These are phyloP conservation scores for Dromius quadrimaculatus DNA, from an alignment of 2,888 invertebrate species.

Conservation along the genomic window DNA sequence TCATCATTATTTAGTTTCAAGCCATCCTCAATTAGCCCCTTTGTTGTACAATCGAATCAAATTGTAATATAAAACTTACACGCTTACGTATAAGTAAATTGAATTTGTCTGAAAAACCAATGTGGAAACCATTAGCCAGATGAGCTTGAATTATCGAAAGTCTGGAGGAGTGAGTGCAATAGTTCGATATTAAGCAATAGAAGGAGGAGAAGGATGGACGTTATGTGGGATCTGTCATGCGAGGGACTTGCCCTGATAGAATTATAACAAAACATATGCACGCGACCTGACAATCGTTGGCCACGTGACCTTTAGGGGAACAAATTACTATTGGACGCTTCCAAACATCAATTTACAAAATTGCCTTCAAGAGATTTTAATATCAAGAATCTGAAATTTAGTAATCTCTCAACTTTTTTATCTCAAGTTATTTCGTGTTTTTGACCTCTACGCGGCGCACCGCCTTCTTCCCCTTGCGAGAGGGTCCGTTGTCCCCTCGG, in stretches of 20 bases:
- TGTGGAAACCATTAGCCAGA: constrained; percentile 57
- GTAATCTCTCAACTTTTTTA: constrained; percentile 41
- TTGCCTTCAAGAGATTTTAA: constrained; percentile 56
- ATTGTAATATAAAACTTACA: constrained; percentile 59
- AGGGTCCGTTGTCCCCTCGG: constrained; percentile 54
- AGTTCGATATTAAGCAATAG: constrained; percentile 10
- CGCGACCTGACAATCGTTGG: constrained; percentile 59
- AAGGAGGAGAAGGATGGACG: constrained; percentile 6
- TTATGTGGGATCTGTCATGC: constrained; percentile 30
- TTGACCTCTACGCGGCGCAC: constrained; percentile 35
- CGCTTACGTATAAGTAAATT: constrained; percentile 28
- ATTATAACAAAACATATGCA: constrained; percentile 60
- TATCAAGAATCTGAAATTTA: too few relatives aligned
- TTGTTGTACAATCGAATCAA: constrained; percentile 60
- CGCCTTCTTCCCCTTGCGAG: constrained; percentile 25
- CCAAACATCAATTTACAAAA: constrained; percentile 58
- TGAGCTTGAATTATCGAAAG: constrained; percentile 57
- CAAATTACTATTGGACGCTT: constrained; percentile 59
- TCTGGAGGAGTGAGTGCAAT: constrained; percentile 17
- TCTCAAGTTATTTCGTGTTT: constrained; percentile 50
- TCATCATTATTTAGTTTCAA: constrained; percentile 10
- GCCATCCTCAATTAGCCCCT: constrained; percentile 33
- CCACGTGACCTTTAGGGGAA: constrained; percentile 57
- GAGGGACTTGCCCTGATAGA: constrained; percentile 52
- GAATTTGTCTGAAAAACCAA: constrained; percentile 49